A percentile compares a stretch with the other conserved stretches of the same genome.
Conservation (phyloP, 2,888 invertebrate genomes). For the Trissolcus brochymenae region DNA sequence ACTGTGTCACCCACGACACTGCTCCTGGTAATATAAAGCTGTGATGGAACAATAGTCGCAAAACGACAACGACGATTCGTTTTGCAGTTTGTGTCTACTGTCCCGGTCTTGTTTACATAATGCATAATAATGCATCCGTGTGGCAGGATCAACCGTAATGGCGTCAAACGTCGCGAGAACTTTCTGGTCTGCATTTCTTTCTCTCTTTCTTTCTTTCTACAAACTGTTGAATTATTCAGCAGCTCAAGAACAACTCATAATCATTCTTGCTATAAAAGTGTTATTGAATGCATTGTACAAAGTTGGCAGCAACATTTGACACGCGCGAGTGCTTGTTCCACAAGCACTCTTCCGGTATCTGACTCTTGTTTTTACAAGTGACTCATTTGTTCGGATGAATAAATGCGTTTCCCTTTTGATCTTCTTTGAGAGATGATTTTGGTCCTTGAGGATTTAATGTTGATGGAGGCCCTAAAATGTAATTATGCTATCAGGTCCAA, state of each 20-base stretch:
- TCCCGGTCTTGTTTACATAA: conserved; percentile 43
- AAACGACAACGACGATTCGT: conserved; percentile 57
- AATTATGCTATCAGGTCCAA: too few species aligned
- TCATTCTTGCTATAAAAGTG: conserved; percentile 20
- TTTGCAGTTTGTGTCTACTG: conserved; percentile 33
- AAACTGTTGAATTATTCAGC: conserved; percentile 42
- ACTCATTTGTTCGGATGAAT: background rate
- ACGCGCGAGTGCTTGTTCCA: conserved; percentile 10
- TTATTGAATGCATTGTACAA: conserved; percentile 33
- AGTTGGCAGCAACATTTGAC: conserved; percentile 24
- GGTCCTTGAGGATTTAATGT: too few species aligned
- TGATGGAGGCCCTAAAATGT: too few species aligned
- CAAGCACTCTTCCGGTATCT: too few species aligned
- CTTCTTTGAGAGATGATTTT: too few species aligned
- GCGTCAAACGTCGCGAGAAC: conserved; percentile 42
- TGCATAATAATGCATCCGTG: conserved; percentile 46
- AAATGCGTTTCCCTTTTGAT: too few species aligned
- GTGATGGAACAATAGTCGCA: conserved; percentile 58
- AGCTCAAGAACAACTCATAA: conserved; percentile 16
- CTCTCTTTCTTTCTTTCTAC: too few species aligned
- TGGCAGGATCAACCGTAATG: conserved; percentile 27
- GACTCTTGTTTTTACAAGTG: background rate
- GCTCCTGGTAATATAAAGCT: conserved; percentile 56
- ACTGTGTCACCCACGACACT: conserved; percentile 59
- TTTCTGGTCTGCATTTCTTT: conserved; percentile 8